Percentiles rank a stretch among this genome's conserved stretches.
These are phyloP conservation scores for Percopsis omiscomaycus DNA, from an alignment of 2,797 vertebrate genomes.

Conservation along the genomic window DNA sequence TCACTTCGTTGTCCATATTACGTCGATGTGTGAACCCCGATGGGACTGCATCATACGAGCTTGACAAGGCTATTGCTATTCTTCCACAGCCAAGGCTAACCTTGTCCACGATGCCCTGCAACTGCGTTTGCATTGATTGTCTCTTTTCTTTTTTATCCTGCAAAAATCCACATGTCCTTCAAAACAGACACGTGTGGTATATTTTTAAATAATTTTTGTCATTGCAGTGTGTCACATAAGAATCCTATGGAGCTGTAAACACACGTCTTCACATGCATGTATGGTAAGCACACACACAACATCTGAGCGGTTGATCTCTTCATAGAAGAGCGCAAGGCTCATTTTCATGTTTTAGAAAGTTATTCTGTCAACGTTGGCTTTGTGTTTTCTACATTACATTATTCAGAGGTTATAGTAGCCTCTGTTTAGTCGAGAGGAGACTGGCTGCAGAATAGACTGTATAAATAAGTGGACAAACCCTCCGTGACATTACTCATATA, in stretches of 20 bases:
- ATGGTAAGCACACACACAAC: neutral
- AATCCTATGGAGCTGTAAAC: neutral
- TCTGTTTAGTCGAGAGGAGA: conserved; percentile 20
- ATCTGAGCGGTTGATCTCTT: conserved; percentile 63
- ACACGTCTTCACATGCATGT: neutral
- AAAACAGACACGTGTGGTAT: conserved; percentile 8
- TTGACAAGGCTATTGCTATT: conserved; percentile 46
- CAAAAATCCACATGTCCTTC: conserved; percentile 42
- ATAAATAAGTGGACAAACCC: too few relatives aligned
- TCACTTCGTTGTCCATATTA: conserved; percentile 58
- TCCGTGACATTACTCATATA: too few relatives aligned
- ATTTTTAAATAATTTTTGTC: conserved; percentile 5
- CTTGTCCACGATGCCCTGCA: conserved; percentile 34
- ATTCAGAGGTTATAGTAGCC: conserved; percentile 28
- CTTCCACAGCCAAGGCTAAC: conserved; percentile 39
- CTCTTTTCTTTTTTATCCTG: conserved; percentile 20
- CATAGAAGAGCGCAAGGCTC: conserved; percentile 54
- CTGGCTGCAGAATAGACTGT: too few relatives aligned
- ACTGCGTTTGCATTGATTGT: conserved; percentile 62
- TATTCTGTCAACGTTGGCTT: conserved; percentile 32
- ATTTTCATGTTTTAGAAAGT: conserved; percentile 51
- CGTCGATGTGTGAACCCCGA: conserved; percentile 40
- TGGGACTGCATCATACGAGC: conserved; percentile 36
- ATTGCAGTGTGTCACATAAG: neutral
- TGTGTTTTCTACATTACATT: conserved; percentile 30